Base-by-base conservation (phyloP, 2,113 vertebrate genomes). In the Alouatta palliata region DNA sequence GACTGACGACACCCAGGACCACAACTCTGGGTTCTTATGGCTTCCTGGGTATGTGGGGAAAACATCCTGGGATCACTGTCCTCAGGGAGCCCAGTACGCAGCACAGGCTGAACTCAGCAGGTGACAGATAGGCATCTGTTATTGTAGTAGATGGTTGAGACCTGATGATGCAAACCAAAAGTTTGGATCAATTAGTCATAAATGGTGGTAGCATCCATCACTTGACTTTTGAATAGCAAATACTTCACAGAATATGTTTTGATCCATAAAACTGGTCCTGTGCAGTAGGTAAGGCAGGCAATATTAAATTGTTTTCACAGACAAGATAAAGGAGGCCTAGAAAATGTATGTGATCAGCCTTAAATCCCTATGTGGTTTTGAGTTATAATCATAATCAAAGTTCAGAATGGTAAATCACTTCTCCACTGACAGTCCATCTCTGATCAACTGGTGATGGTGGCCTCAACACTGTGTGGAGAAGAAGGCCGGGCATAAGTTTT, bases 281-380 rank as follows among this genome's bases (percentile, higher is more conserved):
- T 71, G 73, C 5, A 70, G 40, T 68, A 95, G 70, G 66, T 56
- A 76, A 94, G 49, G 49, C 61, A 91, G 66, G 71, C 3, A 7
- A 87, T 37, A 45, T 61, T 92, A 58, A 43, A 37, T 73, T 73
- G 27, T 76, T 81, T 93, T 86, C 27, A 87, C 10, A 83, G 73
- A 86, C 5, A 92, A 94, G 77, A 71, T 64, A 87, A 89, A 95
- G 73, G 45, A 95, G 83, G 21, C 86, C 81, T 43, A 91, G 90
- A 95, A 66, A 49, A 71, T 90, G 61, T 92, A 91, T 45, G 45
- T 52, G 80, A 90, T n/a, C 40, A 71, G 81, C 45, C 56, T 96
- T 90, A 93, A 94, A 94, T 96, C 87, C 80, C 30, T 87, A 35
- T 52, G 56, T 94, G 61, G 58, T 70, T 95, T 87, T 94, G 93